phyloP scores from a whole-genome alignment of 2,113 vertebrate species.

The Eurystomus gularis region DNA sequence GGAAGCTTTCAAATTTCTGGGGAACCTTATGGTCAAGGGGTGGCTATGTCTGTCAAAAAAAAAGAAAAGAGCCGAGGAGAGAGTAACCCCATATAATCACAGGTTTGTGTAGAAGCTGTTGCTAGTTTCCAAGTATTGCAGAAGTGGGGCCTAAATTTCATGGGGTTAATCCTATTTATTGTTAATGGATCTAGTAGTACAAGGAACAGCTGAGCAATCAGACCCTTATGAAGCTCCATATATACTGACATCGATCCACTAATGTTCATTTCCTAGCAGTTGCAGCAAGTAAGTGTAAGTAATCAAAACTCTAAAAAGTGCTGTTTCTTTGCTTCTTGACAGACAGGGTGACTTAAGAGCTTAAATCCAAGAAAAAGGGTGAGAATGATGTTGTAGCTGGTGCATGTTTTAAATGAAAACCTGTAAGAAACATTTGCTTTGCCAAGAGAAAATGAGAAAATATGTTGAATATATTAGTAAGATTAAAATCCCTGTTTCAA shows the following conservation, averaged over 20 bases:
- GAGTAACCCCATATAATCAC: not conserved
- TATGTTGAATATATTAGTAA: not conserved
- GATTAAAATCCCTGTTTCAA: not conserved
- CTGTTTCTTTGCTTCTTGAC: not conserved
- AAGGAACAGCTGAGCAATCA: constrained; percentile 38
- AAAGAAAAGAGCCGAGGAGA: not conserved
- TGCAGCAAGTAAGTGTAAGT: not conserved
- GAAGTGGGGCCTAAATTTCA: not conserved
- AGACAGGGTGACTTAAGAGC: not conserved
- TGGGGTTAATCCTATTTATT: not conserved
- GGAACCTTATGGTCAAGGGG: not conserved
- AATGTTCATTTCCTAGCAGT: not conserved
- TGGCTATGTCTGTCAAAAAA: not conserved
- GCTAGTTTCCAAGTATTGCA: not conserved
- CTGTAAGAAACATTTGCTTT: not conserved
- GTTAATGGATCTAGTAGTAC: not conserved
- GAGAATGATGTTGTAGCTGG: not conserved
- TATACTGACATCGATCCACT: not conserved
- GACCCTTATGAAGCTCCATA: not conserved
- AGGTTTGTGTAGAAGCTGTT: not conserved
- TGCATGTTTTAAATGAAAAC: not conserved
- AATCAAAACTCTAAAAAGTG: constrained; percentile 4
- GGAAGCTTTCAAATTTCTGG: not conserved
- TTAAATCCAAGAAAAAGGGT: not conserved
- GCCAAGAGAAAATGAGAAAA: not conserved